Percentiles rank a stretch among this genome's conserved stretches.
phyloP scores from a whole-genome alignment of 2,888 invertebrate genomes.

The Drosophila rubida region DNA sequence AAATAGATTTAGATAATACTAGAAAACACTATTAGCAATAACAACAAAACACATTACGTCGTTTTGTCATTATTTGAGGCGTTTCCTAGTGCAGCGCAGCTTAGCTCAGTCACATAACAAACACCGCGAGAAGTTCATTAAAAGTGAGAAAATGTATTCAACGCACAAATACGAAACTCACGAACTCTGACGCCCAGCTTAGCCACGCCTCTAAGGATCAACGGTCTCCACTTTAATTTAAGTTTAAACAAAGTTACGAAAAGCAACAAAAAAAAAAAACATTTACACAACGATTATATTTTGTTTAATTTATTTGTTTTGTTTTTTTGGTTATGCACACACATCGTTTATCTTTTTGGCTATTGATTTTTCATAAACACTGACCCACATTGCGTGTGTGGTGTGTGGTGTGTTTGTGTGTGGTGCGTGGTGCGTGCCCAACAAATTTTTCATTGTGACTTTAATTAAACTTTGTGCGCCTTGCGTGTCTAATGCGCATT shows the following conservation, averaged over 20 bases:
- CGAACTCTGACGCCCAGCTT: constrained; percentile 24
- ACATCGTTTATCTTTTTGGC: background rate
- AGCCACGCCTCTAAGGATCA: constrained; percentile 11
- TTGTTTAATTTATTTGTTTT: constrained; percentile 27
- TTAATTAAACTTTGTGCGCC: constrained; percentile 66
- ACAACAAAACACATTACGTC: constrained; percentile 3
- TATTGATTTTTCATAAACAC: constrained; percentile 67
- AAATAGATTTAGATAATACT: constrained; percentile 9
- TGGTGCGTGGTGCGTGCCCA: constrained; percentile 32
- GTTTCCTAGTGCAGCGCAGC: constrained; percentile 48
- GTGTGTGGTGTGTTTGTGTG: background rate
- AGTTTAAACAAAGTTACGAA: constrained; percentile 19
- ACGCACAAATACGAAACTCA: background rate
- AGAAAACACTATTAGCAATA: constrained; percentile 41
- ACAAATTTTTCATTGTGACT: constrained; percentile 68
- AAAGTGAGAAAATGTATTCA: constrained; percentile 4
- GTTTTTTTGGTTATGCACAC: constrained; percentile 15
- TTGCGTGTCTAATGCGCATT: constrained; percentile 63
- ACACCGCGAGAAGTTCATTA: constrained; percentile 1
- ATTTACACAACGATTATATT: constrained; percentile 4
- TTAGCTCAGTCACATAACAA: constrained; percentile 26
- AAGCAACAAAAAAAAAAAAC: constrained; percentile 5
- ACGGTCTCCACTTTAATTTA: constrained; percentile 26
- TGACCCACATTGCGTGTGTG: constrained; percentile 67
- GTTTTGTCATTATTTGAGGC: constrained; percentile 12